phyloP scores from a whole-genome alignment of 2,888 invertebrate species.

The Mimumesa dahlbomi region DNA sequence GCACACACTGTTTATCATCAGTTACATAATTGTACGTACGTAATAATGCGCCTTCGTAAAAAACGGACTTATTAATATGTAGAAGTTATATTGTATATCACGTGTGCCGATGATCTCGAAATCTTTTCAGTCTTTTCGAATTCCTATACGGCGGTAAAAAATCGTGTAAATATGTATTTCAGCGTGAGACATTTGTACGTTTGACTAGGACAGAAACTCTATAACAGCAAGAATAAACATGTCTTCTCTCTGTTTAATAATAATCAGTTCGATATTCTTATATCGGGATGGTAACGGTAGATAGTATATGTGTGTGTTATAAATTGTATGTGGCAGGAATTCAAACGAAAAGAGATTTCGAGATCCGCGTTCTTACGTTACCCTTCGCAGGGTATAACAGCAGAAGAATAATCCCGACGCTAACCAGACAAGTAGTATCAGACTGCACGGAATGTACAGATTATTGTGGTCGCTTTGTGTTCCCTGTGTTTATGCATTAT shows the following conservation, averaged over 20 bases:
- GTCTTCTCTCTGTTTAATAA: no score
- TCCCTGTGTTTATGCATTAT: constrained; percentile 65
- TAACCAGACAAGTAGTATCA: constrained; percentile 54
- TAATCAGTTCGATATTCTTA: no score
- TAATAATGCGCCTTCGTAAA: constrained; percentile 51
- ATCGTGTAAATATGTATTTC: background rate
- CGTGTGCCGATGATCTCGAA: constrained; percentile 46
- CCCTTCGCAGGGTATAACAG: constrained; percentile 48
- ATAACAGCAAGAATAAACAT: no score
- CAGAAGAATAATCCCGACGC: constrained; percentile 52
- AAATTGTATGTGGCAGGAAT: constrained; percentile 12
- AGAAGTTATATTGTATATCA: constrained; percentile 50
- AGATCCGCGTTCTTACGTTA: constrained; percentile 41
- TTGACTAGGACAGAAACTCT: constrained; percentile 21
- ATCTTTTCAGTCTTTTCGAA: constrained; percentile 13
- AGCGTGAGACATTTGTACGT: constrained; percentile 7
- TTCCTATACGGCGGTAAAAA: constrained; percentile 4
- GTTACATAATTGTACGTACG: constrained; percentile 45
- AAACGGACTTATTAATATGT: constrained; percentile 48
- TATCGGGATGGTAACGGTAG: no score
- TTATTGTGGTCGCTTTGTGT: constrained; percentile 56
- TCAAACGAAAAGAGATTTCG: constrained; percentile 29
- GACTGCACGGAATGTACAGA: constrained; percentile 66
- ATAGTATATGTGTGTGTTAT: no score
- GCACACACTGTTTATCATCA: constrained; percentile 19